Evolutionary conservation across 2,113 vertebrate genomes (phyloP).

Genomic region (Shinisaurus crocodilurus): DNA sequence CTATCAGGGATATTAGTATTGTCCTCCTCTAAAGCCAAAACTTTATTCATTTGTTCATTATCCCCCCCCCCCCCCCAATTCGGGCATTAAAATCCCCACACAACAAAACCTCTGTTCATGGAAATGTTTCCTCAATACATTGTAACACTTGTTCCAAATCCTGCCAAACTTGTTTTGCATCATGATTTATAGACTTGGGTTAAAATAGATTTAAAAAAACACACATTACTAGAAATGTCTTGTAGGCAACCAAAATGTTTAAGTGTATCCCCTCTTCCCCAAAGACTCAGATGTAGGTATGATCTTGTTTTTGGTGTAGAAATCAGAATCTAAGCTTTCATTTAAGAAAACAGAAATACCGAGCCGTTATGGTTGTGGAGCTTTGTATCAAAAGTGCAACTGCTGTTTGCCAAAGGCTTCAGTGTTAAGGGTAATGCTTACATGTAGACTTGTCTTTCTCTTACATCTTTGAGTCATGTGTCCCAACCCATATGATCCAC

Average conservation of each 20-base stretch:
- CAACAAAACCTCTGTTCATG: too few species aligned
- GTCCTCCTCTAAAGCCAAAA: too few species aligned
- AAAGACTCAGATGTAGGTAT: background rate
- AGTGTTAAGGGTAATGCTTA: background rate
- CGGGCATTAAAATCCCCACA: too few species aligned
- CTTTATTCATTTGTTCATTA: too few species aligned
- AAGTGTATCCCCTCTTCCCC: conserved; percentile 28
- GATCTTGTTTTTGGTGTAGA: background rate
- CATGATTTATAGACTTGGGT: too few species aligned
- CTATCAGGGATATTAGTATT: too few species aligned
- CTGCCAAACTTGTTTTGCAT: too few species aligned
- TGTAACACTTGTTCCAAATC: too few species aligned
- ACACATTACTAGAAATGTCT: conserved; percentile 7
- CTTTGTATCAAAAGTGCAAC: background rate
- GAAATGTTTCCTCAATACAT: too few species aligned
- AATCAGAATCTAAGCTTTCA: background rate
- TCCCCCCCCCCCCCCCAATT: too few species aligned
- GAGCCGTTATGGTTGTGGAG: background rate
- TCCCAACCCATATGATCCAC: background rate
- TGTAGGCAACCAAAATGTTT: conserved; percentile 48
- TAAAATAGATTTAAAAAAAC: too few species aligned
- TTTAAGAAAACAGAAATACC: background rate
- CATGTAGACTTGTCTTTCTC: background rate
- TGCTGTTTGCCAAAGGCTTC: background rate
- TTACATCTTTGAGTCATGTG: background rate